phyloP scores from a whole-genome alignment of 2,113 vertebrate species.

The Capra hircus region DNA sequence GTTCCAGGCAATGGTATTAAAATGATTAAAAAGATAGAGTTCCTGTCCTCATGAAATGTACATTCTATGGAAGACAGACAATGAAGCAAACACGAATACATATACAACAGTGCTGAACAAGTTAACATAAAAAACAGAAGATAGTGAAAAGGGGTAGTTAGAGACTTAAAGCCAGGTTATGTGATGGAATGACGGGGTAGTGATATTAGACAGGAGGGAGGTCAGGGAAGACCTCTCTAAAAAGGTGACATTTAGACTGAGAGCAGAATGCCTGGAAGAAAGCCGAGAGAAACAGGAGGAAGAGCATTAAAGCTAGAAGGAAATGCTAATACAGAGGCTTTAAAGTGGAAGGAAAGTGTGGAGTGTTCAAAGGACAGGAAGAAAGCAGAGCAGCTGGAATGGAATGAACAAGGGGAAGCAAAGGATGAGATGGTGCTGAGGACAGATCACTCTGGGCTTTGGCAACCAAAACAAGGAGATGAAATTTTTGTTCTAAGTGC shows the following conservation, averaged over 20 bases:
- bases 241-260: not conserved
- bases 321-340: not conserved
- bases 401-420: not conserved
- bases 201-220: not conserved
- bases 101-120: not conserved
- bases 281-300: not conserved
- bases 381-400: not conserved
- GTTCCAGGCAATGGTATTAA: not conserved
- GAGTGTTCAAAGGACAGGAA: too few species aligned
- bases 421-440: too few species aligned
- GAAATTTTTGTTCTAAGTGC: not conserved
- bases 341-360: not conserved
- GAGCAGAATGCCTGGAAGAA: not conserved
- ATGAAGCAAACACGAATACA: not conserved
- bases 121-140: not conserved
- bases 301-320: not conserved
- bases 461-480: not conserved
- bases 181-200: not conserved
- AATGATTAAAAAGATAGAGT: not conserved
- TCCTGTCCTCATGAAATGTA: not conserved
- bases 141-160: not conserved
- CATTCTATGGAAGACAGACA: not conserved
- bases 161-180: not conserved
- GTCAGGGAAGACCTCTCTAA: not conserved
- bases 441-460: not conserved